Conservation (phyloP, 2,797 vertebrate genomes). For the Phaenicophaeus curvirostris region DNA sequence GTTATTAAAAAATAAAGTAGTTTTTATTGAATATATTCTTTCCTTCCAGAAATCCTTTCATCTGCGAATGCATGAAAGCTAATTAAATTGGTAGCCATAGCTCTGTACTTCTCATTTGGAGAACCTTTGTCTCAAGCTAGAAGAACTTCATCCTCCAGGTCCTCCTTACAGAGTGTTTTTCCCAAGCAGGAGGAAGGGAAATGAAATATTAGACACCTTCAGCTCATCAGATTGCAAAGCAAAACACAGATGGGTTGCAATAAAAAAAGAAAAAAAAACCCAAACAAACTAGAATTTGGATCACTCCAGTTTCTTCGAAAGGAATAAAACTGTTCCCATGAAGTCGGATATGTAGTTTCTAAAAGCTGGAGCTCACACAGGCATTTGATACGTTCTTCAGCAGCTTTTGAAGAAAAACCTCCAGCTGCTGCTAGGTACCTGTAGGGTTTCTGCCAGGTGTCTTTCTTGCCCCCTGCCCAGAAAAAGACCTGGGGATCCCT, state of each 20-base stretch:
- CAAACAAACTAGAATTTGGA: background rate
- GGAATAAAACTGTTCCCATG: background rate
- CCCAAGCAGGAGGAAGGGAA: background rate
- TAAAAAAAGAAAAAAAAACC: background rate
- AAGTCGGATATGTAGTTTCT: background rate
- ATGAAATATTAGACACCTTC: background rate
- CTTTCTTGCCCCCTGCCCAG: background rate
- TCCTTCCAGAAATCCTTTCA: slow-evolving; percentile 26
- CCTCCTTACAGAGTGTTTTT: background rate
- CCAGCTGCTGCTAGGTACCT: background rate
- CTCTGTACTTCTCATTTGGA: slow-evolving; percentile 20
- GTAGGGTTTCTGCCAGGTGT: background rate
- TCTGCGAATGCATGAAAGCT: background rate
- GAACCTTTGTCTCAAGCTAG: slow-evolving; percentile 23
- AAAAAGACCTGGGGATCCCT: background rate
- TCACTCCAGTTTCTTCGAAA: background rate
- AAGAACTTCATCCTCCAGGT: slow-evolving; percentile 5
- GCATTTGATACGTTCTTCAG: background rate
- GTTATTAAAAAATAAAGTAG: background rate
- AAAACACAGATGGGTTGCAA: background rate
- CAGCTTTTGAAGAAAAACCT: background rate
- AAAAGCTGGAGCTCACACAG: background rate
- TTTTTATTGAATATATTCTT: slow-evolving; percentile 2
- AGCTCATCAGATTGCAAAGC: background rate
- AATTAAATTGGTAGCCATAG: slow-evolving; percentile 42